Conservation (phyloP, 1,140 invertebrate genomes). For the Uloborus diversus region DNA sequence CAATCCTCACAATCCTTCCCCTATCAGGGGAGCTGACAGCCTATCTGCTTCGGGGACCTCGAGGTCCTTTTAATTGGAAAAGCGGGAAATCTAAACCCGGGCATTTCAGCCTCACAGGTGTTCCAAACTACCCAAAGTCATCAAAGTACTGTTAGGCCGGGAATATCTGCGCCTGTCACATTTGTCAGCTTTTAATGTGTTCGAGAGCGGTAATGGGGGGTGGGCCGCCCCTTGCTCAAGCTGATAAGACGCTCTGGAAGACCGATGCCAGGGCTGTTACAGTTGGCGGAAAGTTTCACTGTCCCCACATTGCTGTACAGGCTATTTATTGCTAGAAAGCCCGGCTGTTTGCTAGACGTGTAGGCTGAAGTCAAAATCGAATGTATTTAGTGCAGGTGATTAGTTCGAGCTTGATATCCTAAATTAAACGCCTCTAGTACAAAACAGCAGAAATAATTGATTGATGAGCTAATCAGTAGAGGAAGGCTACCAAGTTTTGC, state of each 20-base stretch:
- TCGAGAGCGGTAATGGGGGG: constrained; percentile 26
- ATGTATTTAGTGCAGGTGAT: no score
- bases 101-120: constrained; percentile 40
- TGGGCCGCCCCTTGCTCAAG: not conserved
- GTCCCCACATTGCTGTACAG: not conserved
- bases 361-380: no score
- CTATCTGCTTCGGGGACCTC: not conserved
- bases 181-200: constrained; percentile 51
- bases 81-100: constrained; percentile 41
- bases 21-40: not conserved
- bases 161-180: constrained; percentile 46
- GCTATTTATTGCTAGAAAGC: not conserved
- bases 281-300: not conserved
- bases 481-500: no score
- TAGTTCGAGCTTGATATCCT: no score
- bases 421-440: no score
- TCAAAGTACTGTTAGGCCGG: constrained; percentile 50
- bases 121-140: constrained; percentile 47
- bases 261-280: not conserved
- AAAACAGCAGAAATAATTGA: no score
- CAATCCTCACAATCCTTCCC: constrained; percentile 10
- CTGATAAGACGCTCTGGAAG: constrained; percentile 19
- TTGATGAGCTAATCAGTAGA: no score
- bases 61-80: constrained; percentile 40
- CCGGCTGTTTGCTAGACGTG: no score